phyloP scores from a whole-genome alignment of 2,888 invertebrate genomes.

The Diplolepis rosae region DNA sequence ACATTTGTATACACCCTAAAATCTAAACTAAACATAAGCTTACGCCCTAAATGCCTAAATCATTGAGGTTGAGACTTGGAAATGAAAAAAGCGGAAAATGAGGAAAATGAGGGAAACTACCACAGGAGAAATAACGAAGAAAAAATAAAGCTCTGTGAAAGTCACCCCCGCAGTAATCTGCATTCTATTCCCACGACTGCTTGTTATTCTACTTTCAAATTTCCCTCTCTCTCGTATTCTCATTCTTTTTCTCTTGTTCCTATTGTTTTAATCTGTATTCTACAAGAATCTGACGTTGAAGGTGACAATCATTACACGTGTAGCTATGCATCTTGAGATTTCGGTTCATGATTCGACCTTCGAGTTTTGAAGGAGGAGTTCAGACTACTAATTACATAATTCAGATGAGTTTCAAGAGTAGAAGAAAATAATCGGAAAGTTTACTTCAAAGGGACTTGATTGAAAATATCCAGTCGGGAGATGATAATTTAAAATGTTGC shows the following conservation, averaged over 20 bases:
- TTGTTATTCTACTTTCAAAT: slow-evolving; percentile 6
- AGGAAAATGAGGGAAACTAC: not conserved
- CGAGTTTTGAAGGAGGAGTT: not conserved
- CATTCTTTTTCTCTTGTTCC: not conserved
- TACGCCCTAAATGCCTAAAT: not conserved
- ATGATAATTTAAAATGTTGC: slow-evolving; percentile 23
- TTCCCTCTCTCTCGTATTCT: not conserved
- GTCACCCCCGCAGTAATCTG: not conserved
- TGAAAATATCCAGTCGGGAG: slow-evolving; percentile 11
- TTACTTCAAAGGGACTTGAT: slow-evolving; percentile 1
- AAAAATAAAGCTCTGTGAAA: not conserved
- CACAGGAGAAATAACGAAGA: not conserved
- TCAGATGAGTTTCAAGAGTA: not conserved
- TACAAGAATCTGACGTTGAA: not conserved
- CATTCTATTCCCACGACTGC: slow-evolving; percentile 19
- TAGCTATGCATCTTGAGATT: slow-evolving; percentile 20
- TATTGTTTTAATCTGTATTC: slow-evolving; percentile 10
- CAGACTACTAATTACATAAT: not conserved
- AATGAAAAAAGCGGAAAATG: not conserved
- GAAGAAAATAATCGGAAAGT: not conserved
- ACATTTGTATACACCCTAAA: too few relatives aligned
- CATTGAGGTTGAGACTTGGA: not conserved
- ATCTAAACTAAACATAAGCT: slow-evolving; percentile 12
- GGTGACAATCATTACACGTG: slow-evolving; percentile 14
- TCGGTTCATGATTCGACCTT: slow-evolving; percentile 14